Evolutionary conservation across 2,797 vertebrate species (phyloP).

Genomic region (Hippoglossus hippoglossus): DNA sequence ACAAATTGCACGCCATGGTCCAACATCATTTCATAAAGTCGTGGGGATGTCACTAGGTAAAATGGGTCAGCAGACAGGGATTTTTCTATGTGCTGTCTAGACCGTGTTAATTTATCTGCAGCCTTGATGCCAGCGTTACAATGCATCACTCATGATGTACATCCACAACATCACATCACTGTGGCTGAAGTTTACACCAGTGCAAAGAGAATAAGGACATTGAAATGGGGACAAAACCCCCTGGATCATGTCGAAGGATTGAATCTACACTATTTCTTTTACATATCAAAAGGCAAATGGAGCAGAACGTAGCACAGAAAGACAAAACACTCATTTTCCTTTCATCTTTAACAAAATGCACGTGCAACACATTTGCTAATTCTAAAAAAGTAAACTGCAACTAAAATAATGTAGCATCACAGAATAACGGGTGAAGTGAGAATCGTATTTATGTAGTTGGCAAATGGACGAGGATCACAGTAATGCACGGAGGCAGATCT

Average conservation of each 20-base stretch:
- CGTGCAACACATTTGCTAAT: neutral
- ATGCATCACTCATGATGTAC: conserved; percentile 32
- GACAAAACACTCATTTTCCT: conserved; percentile 4
- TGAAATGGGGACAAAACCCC: neutral
- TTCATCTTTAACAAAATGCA: conserved; percentile 13
- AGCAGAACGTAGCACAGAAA: conserved; percentile 27
- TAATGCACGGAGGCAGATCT: conserved; percentile 46
- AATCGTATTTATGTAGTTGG: conserved; percentile 11
- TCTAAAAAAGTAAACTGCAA: neutral
- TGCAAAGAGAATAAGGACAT: conserved; percentile 1
- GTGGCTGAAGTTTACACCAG: conserved; percentile 1
- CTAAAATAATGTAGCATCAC: neutral
- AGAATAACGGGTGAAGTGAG: conserved; percentile 21
- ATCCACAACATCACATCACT: conserved; percentile 9
- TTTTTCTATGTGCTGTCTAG: conserved; percentile 51
- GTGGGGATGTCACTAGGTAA: conserved; percentile 20
- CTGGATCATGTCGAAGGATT: conserved; percentile 14
- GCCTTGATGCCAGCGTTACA: conserved; percentile 12
- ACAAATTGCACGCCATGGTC: conserved; percentile 8
- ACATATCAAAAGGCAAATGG: neutral
- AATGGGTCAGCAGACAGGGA: conserved; percentile 53
- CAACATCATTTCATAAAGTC: neutral
- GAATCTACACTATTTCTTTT: conserved; percentile 15
- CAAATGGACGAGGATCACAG: conserved; percentile 31
- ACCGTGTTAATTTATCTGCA: conserved; percentile 48